A percentile compares a stretch with the other conserved stretches of the same genome.
Evolutionary conservation across 1,140 invertebrate species (phyloP).

Genomic region (Triops longicaudatus): DNA sequence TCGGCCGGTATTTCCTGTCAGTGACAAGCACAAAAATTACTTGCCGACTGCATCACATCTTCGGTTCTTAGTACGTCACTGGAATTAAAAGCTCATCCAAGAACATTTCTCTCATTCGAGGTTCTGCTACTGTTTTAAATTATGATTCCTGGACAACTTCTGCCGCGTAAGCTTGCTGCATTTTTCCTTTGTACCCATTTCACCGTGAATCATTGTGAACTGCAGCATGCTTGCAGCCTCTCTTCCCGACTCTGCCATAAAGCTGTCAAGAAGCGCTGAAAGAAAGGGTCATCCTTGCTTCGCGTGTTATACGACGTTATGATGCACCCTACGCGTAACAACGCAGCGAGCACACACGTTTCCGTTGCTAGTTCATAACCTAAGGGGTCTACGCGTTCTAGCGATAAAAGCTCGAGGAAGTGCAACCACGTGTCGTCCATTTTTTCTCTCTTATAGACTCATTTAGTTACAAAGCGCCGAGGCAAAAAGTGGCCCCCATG

Average conservation of each 20-base stretch:
- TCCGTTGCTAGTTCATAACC: not conserved
- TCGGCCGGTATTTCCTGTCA: too few relatives aligned
- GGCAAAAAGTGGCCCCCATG: too few relatives aligned
- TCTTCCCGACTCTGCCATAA: not conserved
- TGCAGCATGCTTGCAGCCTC: not conserved
- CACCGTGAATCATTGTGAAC: not conserved
- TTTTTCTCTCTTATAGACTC: not conserved
- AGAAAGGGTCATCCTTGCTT: not conserved
- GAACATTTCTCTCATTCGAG: too few relatives aligned
- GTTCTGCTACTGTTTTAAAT: too few relatives aligned
- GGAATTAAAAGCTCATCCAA: too few relatives aligned
- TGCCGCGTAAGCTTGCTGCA: not conserved
- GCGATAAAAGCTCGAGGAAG: not conserved
- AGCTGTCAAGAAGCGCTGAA: not conserved
- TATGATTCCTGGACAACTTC: not conserved
- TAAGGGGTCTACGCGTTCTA: not conserved
- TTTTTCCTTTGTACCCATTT: not conserved
- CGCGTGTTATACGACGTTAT: conserved; percentile 2
- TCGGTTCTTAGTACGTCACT: too few relatives aligned
- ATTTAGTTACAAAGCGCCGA: not conserved
- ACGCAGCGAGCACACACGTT: not conserved
- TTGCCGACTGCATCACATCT: too few relatives aligned
- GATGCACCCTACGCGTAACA: not conserved
- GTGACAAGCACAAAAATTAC: too few relatives aligned
- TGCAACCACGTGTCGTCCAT: not conserved